A percentile compares a stretch with the other conserved stretches of the same genome.
Conservation (phyloP, 2,113 vertebrate genomes). For the Terrapene triunguis region DNA sequence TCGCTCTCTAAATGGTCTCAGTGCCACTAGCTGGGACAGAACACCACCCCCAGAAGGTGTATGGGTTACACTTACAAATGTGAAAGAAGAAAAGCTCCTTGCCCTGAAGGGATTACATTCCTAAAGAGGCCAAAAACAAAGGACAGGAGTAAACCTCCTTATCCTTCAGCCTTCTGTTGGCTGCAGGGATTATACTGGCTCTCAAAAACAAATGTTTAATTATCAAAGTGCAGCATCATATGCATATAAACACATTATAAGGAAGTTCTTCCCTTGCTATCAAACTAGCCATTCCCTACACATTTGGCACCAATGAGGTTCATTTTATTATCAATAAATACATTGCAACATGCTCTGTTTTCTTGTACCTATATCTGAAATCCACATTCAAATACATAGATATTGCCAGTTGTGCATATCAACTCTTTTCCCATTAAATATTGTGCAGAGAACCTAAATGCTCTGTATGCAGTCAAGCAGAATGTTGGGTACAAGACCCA, state of each 20-base stretch:
- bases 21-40: no score
- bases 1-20: no score
- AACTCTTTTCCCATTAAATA: not conserved
- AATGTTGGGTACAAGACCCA: not conserved
- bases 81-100: not conserved
- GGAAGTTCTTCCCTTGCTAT: not conserved
- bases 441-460: not conserved
- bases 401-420: not conserved
- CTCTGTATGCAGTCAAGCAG: not conserved
- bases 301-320: not conserved
- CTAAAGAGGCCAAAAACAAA: not conserved
- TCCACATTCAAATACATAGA: not conserved
- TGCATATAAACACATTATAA: not conserved
- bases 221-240: not conserved
- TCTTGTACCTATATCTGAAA: not conserved
- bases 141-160: accelerated
- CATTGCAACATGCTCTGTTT: not conserved
- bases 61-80: not conserved
- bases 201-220: not conserved
- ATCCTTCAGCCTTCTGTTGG: not conserved
- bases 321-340: not conserved
- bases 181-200: not conserved
- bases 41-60: no score
- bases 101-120: not conserved
- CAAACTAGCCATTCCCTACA: not conserved